Conservation (phyloP, 2,888 invertebrate species). For the Philaethria dido region DNA sequence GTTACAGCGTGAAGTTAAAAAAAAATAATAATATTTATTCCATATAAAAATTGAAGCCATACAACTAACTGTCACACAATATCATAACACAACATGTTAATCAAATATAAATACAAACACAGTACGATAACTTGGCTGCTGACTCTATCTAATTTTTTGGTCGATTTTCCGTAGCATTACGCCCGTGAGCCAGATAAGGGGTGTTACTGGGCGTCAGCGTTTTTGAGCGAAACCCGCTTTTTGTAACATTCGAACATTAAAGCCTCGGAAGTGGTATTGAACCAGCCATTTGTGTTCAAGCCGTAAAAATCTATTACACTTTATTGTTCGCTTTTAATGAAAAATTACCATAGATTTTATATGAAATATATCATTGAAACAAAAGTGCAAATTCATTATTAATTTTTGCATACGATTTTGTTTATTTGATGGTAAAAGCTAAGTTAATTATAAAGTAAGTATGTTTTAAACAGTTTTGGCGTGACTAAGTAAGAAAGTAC, state of each 20-base stretch:
- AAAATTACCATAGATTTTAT: not conserved
- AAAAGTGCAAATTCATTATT: no score
- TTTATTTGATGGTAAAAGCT: no score
- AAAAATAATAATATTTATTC: no score
- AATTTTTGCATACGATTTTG: no score
- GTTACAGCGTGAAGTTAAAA: no score
- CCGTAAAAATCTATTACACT: conserved; percentile 5
- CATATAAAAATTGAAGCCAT: no score
- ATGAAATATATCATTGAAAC: not conserved
- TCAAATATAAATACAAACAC: not conserved
- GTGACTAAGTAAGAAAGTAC: no score
- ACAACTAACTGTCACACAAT: no score
- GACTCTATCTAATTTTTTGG: conserved; percentile 48
- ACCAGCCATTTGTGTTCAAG: conserved; percentile 28
- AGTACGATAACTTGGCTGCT: conserved; percentile 21
- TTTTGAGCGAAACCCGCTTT: conserved; percentile 36
- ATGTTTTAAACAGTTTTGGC: no score
- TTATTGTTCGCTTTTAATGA: conserved; percentile 8
- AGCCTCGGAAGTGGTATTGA: conserved; percentile 32
- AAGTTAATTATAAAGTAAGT: no score
- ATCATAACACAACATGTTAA: not conserved
- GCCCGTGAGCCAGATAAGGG: conserved; percentile 44
- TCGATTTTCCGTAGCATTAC: conserved; percentile 48
- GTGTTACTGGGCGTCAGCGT: conserved; percentile 39
- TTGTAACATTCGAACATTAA: conserved; percentile 38